phyloP scores from a whole-genome alignment of 2,113 vertebrate species.

The Ranitomeya variabilis region DNA sequence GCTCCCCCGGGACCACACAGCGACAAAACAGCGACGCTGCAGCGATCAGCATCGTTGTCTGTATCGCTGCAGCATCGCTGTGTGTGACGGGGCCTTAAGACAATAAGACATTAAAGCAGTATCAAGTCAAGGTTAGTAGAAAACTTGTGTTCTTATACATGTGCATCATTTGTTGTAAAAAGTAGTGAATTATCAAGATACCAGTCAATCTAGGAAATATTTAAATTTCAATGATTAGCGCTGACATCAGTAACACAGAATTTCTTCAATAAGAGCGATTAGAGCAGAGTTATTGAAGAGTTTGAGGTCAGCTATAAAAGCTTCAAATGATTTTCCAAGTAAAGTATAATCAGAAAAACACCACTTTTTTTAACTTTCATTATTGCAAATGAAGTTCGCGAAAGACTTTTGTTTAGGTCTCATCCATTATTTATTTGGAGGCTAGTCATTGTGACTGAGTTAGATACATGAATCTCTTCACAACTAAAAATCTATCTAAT shows the following conservation, averaged over 20 bases:
- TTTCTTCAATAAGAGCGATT: background rate
- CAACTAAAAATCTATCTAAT: background rate
- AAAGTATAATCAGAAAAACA: background rate
- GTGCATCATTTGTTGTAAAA: background rate
- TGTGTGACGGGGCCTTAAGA: no score
- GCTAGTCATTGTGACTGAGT: background rate
- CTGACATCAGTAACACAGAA: background rate
- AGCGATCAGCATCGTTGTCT: no score
- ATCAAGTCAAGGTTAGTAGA: no score
- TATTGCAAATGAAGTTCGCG: background rate
- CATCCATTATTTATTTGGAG: conserved; percentile 3
- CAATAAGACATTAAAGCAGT: no score
- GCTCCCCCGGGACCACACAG: no score
- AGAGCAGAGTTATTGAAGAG: background rate
- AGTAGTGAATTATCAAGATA: background rate
- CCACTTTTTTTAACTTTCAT: background rate
- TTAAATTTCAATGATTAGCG: background rate
- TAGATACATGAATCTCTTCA: no score
- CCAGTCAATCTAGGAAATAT: background rate
- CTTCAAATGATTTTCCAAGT: background rate
- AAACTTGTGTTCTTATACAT: no score
- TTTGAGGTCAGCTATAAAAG: background rate
- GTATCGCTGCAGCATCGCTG: no score
- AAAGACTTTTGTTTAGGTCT: background rate
- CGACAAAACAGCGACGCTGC: no score